phyloP scores from a whole-genome alignment of 2,113 vertebrate species.

The Gadus macrocephalus region DNA sequence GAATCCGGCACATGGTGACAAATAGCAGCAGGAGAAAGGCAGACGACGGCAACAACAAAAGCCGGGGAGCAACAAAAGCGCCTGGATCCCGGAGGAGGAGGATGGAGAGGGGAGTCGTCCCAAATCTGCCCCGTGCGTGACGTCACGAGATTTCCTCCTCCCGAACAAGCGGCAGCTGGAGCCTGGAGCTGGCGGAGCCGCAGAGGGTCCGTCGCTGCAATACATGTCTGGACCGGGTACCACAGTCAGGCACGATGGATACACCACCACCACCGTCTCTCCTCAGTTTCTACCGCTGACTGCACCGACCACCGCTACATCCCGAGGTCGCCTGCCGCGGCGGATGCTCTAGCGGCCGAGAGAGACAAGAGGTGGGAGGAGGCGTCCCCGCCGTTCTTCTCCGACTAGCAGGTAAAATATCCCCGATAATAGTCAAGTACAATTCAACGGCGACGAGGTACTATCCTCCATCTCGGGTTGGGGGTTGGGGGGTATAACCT shows the following conservation, averaged over 20 bases:
- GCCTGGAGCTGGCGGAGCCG: slow-evolving; percentile 54
- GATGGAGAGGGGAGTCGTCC: slow-evolving; percentile 56
- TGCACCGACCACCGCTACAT: slow-evolving; percentile 24
- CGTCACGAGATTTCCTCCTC: slow-evolving; percentile 61
- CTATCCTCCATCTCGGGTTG: no score
- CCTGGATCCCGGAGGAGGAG: background rate
- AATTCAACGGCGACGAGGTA: background rate
- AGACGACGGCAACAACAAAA: background rate
- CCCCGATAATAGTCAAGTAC: background rate
- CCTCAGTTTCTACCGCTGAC: slow-evolving; percentile 43
- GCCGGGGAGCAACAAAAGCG: slow-evolving; percentile 2
- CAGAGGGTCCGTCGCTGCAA: slow-evolving; percentile 48
- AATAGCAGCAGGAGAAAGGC: background rate
- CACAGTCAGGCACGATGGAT: slow-evolving; percentile 4
- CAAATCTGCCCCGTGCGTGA: slow-evolving; percentile 61
- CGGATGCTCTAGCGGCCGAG: slow-evolving; percentile 60
- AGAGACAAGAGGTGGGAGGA: slow-evolving; percentile 31
- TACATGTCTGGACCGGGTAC: slow-evolving; percentile 25
- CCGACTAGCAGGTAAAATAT: slow-evolving; percentile 54
- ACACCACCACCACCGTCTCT: slow-evolving; percentile 40
- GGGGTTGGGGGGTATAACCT: background rate
- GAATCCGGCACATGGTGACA: background rate
- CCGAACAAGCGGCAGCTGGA: slow-evolving; percentile 38
- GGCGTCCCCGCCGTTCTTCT: slow-evolving; percentile 51
- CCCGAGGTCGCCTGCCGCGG: background rate